Conservation (phyloP, 2,113 vertebrate genomes). For the Myrmecobius fasciatus region DNA sequence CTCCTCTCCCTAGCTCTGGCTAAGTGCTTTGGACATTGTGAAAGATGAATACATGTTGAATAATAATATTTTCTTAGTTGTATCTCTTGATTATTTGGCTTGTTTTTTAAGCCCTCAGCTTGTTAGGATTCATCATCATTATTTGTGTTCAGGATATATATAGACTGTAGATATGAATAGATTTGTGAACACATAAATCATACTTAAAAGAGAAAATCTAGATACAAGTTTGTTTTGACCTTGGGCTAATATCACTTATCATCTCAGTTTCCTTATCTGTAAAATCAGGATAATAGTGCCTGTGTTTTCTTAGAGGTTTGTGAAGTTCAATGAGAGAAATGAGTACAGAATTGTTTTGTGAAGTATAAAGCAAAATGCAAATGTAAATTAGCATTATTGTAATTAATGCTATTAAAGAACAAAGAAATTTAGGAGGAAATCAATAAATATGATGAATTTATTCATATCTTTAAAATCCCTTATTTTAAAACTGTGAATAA, state of each 20-base stretch:
- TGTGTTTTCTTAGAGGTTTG: not conserved
- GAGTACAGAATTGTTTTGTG: not conserved
- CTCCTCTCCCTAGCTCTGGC: not conserved
- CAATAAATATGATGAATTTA: not conserved
- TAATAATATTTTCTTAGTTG: not conserved
- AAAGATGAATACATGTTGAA: not conserved
- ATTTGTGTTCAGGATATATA: not conserved
- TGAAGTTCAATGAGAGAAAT: not conserved
- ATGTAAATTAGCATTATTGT: not conserved
- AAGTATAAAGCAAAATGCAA: not conserved
- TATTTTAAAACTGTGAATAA: not conserved
- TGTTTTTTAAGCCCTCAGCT: not conserved
- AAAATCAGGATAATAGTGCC: not conserved
- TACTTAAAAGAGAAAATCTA: not conserved
- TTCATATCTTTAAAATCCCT: not conserved
- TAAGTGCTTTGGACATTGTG: not conserved
- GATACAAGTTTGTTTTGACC: not conserved
- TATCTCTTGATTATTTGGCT: conserved; percentile 7
- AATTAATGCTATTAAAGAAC: not conserved
- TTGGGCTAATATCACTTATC: not conserved
- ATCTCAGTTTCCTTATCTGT: not conserved
- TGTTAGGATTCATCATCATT: conserved; percentile 28
- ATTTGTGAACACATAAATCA: not conserved
- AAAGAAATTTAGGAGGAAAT: not conserved
- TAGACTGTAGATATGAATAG: not conserved